A percentile compares a stretch with the other conserved stretches of the same genome.
Evolutionary conservation across 2,797 vertebrate genomes (phyloP).

Genomic region (Mionectes olivaceus): DNA sequence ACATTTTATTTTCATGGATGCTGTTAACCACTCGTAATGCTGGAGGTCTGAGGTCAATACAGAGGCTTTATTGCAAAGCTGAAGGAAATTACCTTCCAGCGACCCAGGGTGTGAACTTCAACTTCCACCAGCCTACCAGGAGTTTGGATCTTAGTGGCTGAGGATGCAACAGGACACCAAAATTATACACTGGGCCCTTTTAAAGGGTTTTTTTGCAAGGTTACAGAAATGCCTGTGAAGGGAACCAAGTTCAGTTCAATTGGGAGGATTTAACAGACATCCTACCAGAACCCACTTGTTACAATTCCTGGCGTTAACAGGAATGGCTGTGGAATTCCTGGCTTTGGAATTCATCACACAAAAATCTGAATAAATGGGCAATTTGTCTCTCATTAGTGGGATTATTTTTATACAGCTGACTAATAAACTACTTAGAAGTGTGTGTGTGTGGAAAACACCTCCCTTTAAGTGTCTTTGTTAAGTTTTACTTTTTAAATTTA

Average conservation of each 20-base stretch:
- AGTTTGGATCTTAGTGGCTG: neutral
- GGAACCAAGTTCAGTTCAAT: neutral
- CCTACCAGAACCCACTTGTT: neutral
- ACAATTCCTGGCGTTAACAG: constrained; percentile 8
- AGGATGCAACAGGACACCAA: neutral
- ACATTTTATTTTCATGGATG: constrained; percentile 56
- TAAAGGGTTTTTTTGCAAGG: neutral
- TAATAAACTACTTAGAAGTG: constrained; percentile 51
- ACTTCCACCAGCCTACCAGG: neutral
- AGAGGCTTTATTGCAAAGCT: constrained; percentile 55
- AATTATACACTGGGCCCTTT: neutral
- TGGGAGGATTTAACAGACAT: neutral
- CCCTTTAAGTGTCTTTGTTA: constrained; percentile 26
- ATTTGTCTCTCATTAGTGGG: constrained; percentile 54
- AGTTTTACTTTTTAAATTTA: constrained; percentile 6
- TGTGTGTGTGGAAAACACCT: neutral
- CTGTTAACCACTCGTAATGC: constrained; percentile 7
- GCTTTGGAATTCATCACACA: constrained; percentile 16
- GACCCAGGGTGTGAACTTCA: neutral
- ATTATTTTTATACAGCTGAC: constrained; percentile 17
- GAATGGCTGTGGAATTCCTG: constrained; percentile 45
- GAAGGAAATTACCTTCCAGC: constrained; percentile 54
- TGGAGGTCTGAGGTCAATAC: constrained; percentile 33
- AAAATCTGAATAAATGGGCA: constrained; percentile 12
- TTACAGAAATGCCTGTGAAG: neutral